phyloP scores from a whole-genome alignment of 2,797 vertebrate species.

The Anniella stebbinsi region DNA sequence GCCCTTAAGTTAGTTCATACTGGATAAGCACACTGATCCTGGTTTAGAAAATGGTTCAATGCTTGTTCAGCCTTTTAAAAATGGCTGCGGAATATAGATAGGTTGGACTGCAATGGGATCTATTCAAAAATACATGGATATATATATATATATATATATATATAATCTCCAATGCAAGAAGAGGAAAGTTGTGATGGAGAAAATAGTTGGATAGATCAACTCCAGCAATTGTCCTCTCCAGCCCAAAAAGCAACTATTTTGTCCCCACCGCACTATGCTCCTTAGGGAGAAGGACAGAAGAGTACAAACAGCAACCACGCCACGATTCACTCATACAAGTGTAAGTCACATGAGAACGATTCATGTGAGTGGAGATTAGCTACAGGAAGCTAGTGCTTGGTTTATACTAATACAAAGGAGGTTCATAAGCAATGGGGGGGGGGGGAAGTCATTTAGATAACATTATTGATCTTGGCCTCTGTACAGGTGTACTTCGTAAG shows the following conservation, averaged over 20 bases:
- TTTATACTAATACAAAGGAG: conserved; percentile 43
- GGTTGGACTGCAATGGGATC: not conserved
- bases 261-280: not conserved
- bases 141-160: too few species aligned
- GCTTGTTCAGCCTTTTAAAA: not conserved
- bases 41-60: not conserved
- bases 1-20: not conserved
- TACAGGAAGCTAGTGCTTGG: conserved; percentile 3
- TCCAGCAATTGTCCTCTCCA: not conserved
- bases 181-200: not conserved
- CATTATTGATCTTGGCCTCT: conserved; percentile 10
- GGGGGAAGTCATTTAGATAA: not conserved
- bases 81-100: not conserved
- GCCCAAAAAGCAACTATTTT: not conserved
- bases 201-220: not conserved
- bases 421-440: not conserved
- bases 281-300: not conserved
- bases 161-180: not conserved
- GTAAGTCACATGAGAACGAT: conserved; percentile 1
- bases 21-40: not conserved
- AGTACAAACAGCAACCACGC: not conserved
- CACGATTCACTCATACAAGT: not conserved
- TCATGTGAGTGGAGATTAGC: not conserved
- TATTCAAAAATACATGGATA: not conserved
- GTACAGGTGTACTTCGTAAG: conserved; percentile 17